A percentile compares a stretch with the other conserved stretches of the same genome.
These are phyloP conservation scores for Glaucomys volans DNA, from an alignment of 2,113 vertebrate species.

Conservation along the genomic window DNA sequence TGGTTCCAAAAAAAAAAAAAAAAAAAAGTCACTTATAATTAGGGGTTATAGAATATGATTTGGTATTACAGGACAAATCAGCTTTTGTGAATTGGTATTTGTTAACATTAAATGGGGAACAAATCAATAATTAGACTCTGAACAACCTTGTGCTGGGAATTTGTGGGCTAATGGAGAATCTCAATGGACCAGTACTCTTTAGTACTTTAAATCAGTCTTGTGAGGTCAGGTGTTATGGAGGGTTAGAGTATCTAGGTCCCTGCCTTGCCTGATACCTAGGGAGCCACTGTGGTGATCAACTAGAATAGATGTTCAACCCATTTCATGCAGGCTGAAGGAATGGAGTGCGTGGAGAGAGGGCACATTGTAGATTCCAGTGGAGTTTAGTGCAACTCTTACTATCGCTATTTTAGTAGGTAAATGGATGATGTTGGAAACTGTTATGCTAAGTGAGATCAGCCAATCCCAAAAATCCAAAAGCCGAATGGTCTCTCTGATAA, in stretches of 20 bases:
- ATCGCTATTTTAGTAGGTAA: too few relatives aligned
- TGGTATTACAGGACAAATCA: background rate
- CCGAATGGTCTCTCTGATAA: too few relatives aligned
- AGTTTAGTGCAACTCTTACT: background rate
- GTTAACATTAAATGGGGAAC: background rate
- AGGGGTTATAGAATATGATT: background rate
- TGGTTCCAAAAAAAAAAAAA: too few relatives aligned
- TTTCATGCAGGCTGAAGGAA: background rate
- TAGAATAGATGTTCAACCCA: background rate
- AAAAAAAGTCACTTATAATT: too few relatives aligned
- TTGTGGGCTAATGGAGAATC: background rate
- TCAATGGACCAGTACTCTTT: background rate
- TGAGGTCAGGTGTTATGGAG: background rate
- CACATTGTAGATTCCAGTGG: background rate
- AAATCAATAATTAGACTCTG: background rate
- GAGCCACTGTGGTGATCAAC: background rate
- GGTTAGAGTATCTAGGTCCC: background rate
- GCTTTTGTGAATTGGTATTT: background rate
- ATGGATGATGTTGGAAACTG: too few relatives aligned
- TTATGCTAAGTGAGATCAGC: too few relatives aligned
- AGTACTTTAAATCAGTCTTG: background rate
- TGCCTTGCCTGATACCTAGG: background rate
- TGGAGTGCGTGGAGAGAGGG: background rate
- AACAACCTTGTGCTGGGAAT: constrained; percentile 2
- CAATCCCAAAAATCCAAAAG: too few relatives aligned